Percentiles rank a stretch among this genome's conserved stretches.
phyloP scores from a whole-genome alignment of 2,113 vertebrate species.

The Nerophis ophidion region DNA sequence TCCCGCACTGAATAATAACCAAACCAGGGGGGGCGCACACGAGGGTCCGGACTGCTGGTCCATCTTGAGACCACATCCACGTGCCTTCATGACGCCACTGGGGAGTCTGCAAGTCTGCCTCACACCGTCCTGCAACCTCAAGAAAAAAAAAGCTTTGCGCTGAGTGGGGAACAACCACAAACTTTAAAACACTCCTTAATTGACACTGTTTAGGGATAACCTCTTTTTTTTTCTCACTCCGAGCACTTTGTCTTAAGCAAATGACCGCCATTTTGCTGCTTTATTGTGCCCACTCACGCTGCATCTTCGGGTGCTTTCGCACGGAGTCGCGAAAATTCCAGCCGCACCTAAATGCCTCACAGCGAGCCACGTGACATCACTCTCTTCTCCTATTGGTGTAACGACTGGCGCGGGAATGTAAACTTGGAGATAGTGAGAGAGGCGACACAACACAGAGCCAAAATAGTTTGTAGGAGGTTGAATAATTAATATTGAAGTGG shows the following conservation, averaged over 20 bases:
- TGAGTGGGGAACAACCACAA: conserved; percentile 50
- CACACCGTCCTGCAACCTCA: conserved; percentile 22
- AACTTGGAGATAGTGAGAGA: no score
- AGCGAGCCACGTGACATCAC: no score
- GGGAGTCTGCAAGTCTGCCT: not conserved
- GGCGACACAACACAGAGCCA: no score
- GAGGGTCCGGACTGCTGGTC: not conserved
- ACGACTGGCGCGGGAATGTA: no score
- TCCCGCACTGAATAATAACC: conserved; percentile 8
- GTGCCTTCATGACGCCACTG: not conserved
- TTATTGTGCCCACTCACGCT: not conserved
- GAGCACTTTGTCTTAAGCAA: conserved; percentile 50
- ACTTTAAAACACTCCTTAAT: conserved; percentile 14
- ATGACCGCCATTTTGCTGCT: conserved; percentile 2
- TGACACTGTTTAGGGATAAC: conserved; percentile 20
- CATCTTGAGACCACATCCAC: not conserved
- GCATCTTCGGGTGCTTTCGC: not conserved
- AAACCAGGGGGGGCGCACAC: not conserved
- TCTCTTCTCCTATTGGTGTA: no score
- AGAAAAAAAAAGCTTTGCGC: conserved; percentile 18
- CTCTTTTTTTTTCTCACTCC: conserved; percentile 13
- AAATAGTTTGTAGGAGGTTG: no score
- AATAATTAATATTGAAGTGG: no score
- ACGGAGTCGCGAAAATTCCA: not conserved
- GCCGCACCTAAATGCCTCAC: no score